Percentiles rank a stretch among this genome's conserved stretches.
Evolutionary conservation across 2,888 invertebrate species (phyloP).

Genomic region (Malthinus seriepunctatus): DNA sequence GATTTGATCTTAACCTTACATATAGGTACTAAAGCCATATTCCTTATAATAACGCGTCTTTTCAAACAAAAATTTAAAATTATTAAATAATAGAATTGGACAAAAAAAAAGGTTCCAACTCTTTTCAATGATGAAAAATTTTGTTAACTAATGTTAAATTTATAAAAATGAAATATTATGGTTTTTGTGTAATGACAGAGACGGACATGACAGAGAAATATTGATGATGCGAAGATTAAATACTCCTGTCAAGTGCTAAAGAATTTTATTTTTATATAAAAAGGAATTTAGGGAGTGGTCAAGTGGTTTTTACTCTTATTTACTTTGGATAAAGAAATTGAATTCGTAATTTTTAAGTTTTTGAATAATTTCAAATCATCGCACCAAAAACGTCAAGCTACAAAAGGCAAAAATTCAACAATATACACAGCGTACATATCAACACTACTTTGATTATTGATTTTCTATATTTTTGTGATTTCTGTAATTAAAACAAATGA

Average conservation of each 20-base stretch:
- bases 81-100: conserved; percentile 37
- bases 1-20: conserved; percentile 18
- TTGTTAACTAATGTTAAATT: conserved; percentile 27
- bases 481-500: too few species aligned
- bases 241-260: conserved; percentile 23
- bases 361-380: neutral
- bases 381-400: too few species aligned
- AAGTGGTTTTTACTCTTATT: conserved; percentile 18
- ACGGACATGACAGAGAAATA: conserved; percentile 25
- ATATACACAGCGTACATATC: too few species aligned
- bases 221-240: conserved; percentile 30
- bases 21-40: neutral
- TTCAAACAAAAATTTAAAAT: conserved; percentile 19
- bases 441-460: too few species aligned
- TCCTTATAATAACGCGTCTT: neutral
- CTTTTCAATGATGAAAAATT: conserved; percentile 34
- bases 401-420: too few species aligned
- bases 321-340: conserved; percentile 13
- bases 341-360: neutral
- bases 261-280: conserved; percentile 32
- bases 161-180: conserved; percentile 33
- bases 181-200: conserved; percentile 29
- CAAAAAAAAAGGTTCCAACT: conserved; percentile 22
- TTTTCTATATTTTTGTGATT: too few species aligned
- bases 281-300: conserved; percentile 30